phyloP scores from a whole-genome alignment of 37 sponge, comb jelly and placozoan genomes.

The Beroe ovata region DNA sequence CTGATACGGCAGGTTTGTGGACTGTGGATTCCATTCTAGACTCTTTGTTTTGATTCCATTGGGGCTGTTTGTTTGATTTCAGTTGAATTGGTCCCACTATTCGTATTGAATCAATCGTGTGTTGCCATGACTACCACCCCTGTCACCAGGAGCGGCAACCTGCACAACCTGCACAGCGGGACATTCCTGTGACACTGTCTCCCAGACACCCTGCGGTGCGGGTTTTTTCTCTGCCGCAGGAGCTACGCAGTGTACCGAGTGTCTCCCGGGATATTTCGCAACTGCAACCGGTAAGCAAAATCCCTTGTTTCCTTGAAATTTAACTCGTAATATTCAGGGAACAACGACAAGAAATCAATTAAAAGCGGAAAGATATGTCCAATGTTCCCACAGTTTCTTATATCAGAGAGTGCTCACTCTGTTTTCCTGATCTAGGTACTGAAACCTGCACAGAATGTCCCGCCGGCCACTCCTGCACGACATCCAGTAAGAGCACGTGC shows the following conservation, averaged over 20 bases:
- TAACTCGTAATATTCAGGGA: too few relatives aligned
- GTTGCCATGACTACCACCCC: too few relatives aligned
- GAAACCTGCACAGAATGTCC: neutral
- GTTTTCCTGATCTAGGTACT: too few relatives aligned
- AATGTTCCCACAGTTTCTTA: too few relatives aligned
- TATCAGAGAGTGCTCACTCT: too few relatives aligned
- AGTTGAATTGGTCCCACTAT: too few relatives aligned
- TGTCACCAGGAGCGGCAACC: neutral
- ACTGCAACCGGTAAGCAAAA: neutral
- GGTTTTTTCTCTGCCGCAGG: constrained; percentile 19
- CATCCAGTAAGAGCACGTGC: neutral
- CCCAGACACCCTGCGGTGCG: neutral
- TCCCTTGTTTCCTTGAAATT: neutral
- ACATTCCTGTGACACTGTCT: neutral
- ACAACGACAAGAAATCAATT: too few relatives aligned
- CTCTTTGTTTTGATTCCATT: too few relatives aligned
- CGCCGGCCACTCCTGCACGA: neutral
- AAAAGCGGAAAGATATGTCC: too few relatives aligned
- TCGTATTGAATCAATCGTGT: too few relatives aligned
- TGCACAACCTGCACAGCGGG: neutral
- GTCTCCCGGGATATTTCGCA: neutral
- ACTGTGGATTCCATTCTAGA: too few relatives aligned
- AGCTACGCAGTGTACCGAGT: neutral
- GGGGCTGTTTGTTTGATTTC: too few relatives aligned
- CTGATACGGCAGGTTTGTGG: neutral